These are phyloP conservation scores for Smittia sp. DNA, from an alignment of 2,888 invertebrate species.

Conservation along the genomic window DNA sequence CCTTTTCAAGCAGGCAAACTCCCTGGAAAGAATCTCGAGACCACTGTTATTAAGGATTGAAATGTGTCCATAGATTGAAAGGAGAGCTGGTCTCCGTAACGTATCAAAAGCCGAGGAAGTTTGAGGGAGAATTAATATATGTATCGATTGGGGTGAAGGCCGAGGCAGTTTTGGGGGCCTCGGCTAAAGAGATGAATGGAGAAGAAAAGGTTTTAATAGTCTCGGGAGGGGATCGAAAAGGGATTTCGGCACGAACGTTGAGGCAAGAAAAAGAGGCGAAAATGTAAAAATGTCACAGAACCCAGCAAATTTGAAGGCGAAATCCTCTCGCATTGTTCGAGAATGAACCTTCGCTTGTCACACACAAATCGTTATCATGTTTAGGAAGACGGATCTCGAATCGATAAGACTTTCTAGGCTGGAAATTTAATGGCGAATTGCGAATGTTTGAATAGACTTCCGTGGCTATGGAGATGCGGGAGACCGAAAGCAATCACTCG, in stretches of 20 bases:
- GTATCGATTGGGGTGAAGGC: slow-evolving; percentile 25
- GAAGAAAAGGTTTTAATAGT: slow-evolving; percentile 34
- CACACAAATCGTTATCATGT: no score
- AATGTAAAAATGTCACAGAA: slow-evolving; percentile 29
- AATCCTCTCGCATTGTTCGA: neutral
- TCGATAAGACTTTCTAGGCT: no score
- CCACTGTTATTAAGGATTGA: neutral
- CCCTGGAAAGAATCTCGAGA: neutral
- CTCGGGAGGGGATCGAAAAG: slow-evolving; percentile 3
- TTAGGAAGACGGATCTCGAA: no score
- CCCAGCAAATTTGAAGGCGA: slow-evolving; percentile 20
- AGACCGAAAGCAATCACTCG: no score
- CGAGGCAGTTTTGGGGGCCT: neutral
- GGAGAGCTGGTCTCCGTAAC: neutral
- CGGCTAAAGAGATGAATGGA: neutral
- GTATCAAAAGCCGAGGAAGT: slow-evolving; percentile 25
- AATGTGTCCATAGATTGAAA: neutral
- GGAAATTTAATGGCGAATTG: no score
- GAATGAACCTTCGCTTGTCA: slow-evolving; percentile 1
- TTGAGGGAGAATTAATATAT: slow-evolving; percentile 29
- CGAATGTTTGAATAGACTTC: no score
- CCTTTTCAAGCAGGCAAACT: no score
- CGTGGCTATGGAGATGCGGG: no score
- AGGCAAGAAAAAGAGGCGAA: neutral
- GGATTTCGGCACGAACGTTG: neutral